phyloP scores from a whole-genome alignment of 37 sponge, comb jelly and placozoan species.

The Mnemiopsis leidyi region DNA sequence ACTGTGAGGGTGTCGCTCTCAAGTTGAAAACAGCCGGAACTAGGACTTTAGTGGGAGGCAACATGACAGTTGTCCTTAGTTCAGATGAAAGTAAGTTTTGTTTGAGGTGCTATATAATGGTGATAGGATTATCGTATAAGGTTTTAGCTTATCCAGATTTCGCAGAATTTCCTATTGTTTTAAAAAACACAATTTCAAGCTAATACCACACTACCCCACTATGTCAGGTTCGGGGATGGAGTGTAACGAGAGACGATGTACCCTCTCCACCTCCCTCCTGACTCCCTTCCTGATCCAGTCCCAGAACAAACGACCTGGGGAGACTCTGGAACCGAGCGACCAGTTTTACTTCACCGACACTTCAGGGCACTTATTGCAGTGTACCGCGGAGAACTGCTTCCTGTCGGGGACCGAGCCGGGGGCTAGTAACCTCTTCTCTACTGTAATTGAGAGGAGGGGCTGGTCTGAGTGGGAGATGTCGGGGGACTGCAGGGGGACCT shows the following conservation, averaged over 20 bases:
- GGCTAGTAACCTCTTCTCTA: not conserved
- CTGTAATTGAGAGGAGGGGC: not conserved
- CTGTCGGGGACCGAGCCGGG: not conserved
- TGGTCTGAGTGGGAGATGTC: not conserved
- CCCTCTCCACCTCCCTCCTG: not conserved
- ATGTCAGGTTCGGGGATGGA: not conserved
- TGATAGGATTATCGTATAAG: no score
- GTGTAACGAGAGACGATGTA: not conserved
- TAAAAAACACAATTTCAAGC: no score
- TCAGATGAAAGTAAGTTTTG: not conserved
- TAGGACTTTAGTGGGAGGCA: not conserved
- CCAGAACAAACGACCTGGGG: not conserved
- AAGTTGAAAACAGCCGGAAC: not conserved
- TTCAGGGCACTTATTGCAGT: not conserved
- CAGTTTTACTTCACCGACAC: not conserved
- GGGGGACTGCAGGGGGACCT: not conserved
- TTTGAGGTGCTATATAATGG: no score
- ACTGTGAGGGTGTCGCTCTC: not conserved
- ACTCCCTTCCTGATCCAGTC: not conserved
- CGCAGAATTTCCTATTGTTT: no score
- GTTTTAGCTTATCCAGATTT: no score
- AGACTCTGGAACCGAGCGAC: not conserved
- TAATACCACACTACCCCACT: no score
- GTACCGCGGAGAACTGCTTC: constrained; percentile 9
- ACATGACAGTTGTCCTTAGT: not conserved